A percentile compares a stretch with the other conserved stretches of the same genome.
These are phyloP conservation scores for Amyelois transitella DNA, from an alignment of 1,140 invertebrate genomes.

Conservation along the genomic window DNA sequence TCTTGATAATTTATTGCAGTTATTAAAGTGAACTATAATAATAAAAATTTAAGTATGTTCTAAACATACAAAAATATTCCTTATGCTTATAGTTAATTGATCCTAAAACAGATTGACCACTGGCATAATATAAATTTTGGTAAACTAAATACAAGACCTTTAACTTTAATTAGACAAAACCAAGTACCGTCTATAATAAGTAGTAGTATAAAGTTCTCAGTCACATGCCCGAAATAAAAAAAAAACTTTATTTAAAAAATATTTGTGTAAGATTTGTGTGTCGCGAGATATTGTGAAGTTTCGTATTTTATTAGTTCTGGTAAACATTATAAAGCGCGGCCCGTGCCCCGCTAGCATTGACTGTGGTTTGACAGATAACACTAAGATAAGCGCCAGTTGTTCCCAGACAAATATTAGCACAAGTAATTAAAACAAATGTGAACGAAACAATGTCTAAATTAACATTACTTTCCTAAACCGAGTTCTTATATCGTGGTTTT, in stretches of 20 bases:
- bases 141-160: too few relatives aligned
- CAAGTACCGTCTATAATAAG: too few relatives aligned
- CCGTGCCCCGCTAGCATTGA: conserved; percentile 64
- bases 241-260: too few relatives aligned
- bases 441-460: not conserved
- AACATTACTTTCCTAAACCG: conserved; percentile 30
- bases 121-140: too few relatives aligned
- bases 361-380: conserved; percentile 72
- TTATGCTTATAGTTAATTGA: too few relatives aligned
- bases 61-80: too few relatives aligned
- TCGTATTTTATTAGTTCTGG: not conserved
- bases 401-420: conserved; percentile 57
- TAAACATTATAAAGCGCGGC: conserved; percentile 17
- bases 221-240: too few relatives aligned
- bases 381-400: conserved; percentile 58
- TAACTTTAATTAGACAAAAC: too few relatives aligned
- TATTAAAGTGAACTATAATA: not conserved
- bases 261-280: not conserved
- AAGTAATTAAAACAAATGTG: conserved; percentile 57
- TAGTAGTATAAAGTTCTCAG: too few relatives aligned
- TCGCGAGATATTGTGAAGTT: not conserved
- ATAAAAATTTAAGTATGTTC: too few relatives aligned
- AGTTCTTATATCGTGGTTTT: too few relatives aligned
- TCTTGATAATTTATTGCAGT: not conserved
- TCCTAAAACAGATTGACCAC: too few relatives aligned